Base-by-base conservation (phyloP, 2,797 vertebrate genomes). In the Leuciscus waleckii region DNA sequence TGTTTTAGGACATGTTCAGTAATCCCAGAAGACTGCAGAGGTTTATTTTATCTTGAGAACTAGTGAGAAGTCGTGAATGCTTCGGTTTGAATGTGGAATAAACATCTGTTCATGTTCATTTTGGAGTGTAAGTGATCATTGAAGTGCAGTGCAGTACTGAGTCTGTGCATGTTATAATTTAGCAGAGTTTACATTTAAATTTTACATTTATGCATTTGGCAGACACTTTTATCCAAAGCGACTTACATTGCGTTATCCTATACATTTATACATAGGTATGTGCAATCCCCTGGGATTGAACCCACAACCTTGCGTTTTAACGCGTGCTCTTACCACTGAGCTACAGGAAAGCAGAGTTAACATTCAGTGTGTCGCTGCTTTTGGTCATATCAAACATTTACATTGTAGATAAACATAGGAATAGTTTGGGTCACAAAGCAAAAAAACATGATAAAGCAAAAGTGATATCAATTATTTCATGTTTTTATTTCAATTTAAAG, bases 51-150 rank as follows among this genome's bases (percentile, higher is more conserved):
- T 81, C 3, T 41, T 56, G 9, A 43, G 23, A 71, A 58, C 77
- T 32, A 46, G 41, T 43, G 19, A 32, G 41, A 11, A 49, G 35
- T 43, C n/a, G 1, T 78, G 7, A 63, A 63, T 43, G 10, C 77
- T 49, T 79, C 43, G 11, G 17, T 49, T 79, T 32, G 17, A 46
- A 32, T 79, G 26, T 65, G 26, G 5, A 65, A 32, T 43, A 43
- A 79, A 79, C 58, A 46, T 79, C 39, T 46, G 58, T 65, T 61
- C 35, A 32, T 46, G 17, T 46, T 79, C 39, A 46, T 29, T 65
- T 79, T 79, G 58, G 39, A 46, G 39, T 7, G 58, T 23, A 65
- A 65, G 6, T 10, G 46, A 3, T 51, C 26, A 17, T 17, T 68
- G 19, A n/a, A 80, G 21, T 51, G 19, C 19, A 65, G 58, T 58